Conservation (phyloP, 2,888 invertebrate species). For the Sicus ferrugineus region DNA sequence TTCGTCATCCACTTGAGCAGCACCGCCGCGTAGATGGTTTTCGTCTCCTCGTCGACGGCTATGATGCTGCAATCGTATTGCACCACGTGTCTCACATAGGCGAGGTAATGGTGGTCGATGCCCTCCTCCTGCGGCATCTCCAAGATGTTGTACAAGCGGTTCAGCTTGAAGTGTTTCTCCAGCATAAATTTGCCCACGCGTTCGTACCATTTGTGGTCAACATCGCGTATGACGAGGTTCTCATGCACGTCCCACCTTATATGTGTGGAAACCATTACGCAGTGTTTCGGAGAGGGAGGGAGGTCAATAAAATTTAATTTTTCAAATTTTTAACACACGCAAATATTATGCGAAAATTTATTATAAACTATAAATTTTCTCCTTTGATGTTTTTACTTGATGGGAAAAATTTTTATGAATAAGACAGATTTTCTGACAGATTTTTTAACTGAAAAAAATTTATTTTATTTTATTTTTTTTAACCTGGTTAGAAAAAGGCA, state of each 20-base stretch:
- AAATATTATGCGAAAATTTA: too few relatives aligned
- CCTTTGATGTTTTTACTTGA: too few relatives aligned
- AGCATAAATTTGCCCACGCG: constrained; percentile 37
- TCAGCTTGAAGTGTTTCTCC: constrained; percentile 35
- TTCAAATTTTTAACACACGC: too few relatives aligned
- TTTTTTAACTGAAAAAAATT: too few relatives aligned
- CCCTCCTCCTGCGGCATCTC: constrained; percentile 30
- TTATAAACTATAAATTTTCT: too few relatives aligned
- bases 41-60: constrained; percentile 37
- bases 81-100: constrained; percentile 40
- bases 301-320: too few relatives aligned
- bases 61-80: constrained; percentile 42
- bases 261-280: constrained; percentile 14
- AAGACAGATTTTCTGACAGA: too few relatives aligned
- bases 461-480: too few relatives aligned
- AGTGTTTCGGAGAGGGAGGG: not conserved
- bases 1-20: constrained; percentile 43
- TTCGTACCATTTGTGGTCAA: constrained; percentile 34
- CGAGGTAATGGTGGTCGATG: constrained; percentile 32
- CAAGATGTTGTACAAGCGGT: constrained; percentile 33
- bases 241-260: constrained; percentile 42
- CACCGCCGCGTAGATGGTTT: constrained; percentile 41
- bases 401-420: too few relatives aligned
- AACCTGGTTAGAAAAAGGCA: too few relatives aligned
- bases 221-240: constrained; percentile 40